phyloP scores from a whole-genome alignment of 2,113 vertebrate genomes.

The Eolophus roseicapilla region DNA sequence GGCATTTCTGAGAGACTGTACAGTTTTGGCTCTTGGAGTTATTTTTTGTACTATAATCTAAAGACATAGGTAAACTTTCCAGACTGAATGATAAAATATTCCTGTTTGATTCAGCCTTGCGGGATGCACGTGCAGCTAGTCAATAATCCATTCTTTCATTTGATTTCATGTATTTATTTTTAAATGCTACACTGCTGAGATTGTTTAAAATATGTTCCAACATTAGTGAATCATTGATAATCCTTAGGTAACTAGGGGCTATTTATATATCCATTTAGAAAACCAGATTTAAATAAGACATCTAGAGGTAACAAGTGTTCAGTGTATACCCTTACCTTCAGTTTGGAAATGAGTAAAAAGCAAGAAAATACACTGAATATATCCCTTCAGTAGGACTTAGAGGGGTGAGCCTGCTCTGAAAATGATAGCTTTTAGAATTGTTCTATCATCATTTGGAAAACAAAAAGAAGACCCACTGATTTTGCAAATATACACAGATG shows the following conservation, averaged over 20 bases:
- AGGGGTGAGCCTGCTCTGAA: not conserved
- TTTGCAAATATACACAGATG: not conserved
- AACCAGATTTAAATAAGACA: not conserved
- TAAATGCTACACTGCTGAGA: not conserved
- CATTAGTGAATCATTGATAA: not conserved
- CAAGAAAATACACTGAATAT: not conserved
- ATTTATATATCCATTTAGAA: constrained; percentile 10
- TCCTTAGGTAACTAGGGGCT: not conserved
- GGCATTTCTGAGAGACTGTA: not conserved
- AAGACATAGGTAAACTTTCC: not conserved
- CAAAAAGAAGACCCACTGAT: not conserved
- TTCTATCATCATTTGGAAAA: not conserved
- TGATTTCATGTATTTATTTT: constrained; percentile 39
- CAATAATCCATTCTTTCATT: constrained; percentile 21
- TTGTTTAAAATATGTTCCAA: constrained; percentile 27
- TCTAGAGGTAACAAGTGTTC: not conserved
- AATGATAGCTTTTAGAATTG: not conserved
- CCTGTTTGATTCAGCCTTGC: not conserved
- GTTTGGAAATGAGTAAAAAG: not conserved
- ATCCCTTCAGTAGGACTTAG: not conserved
- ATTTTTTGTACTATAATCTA: not conserved
- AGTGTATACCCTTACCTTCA: not conserved
- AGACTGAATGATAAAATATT: not conserved
- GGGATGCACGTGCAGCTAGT: not conserved
- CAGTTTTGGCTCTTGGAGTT: not conserved